Evolutionary conservation across 1,140 invertebrate species (phyloP).

Genomic region (Pseudomyrmex sp.): DNA sequence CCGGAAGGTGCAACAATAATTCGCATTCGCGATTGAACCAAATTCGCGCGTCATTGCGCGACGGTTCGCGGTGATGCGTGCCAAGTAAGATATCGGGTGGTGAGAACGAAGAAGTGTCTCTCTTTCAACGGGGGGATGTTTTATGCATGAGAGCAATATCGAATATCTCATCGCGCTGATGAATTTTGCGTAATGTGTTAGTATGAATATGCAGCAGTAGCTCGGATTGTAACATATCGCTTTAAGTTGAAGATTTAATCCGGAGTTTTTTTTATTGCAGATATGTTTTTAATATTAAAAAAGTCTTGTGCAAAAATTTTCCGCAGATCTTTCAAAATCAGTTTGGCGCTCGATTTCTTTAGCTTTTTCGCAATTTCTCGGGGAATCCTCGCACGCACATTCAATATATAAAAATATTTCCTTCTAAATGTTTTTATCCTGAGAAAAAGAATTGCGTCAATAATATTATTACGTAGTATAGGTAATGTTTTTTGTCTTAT

Average conservation of each 20-base stretch:
- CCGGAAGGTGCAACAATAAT: conserved; percentile 26
- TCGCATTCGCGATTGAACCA: background rate
- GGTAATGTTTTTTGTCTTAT: background rate
- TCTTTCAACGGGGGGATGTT: background rate
- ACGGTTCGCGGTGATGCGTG: background rate
- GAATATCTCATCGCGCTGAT: background rate
- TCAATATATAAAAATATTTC: no score
- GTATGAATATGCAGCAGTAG: background rate
- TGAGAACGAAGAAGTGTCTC: background rate
- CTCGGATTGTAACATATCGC: background rate
- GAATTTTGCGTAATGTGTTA: background rate
- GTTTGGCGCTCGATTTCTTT: no score
- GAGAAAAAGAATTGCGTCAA: no score
- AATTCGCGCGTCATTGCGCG: background rate
- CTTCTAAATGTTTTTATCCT: no score
- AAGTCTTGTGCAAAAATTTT: background rate
- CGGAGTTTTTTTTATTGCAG: background rate
- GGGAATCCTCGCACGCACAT: no score
- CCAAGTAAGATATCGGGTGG: background rate
- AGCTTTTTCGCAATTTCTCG: no score
- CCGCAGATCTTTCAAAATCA: background rate
- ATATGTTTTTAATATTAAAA: background rate
- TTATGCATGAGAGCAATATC: conserved; percentile 14
- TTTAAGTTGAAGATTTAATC: conserved; percentile 7
- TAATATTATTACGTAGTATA: background rate